Conservation (phyloP, 2,113 vertebrate genomes). For the Poeciliopsis retropinna region DNA sequence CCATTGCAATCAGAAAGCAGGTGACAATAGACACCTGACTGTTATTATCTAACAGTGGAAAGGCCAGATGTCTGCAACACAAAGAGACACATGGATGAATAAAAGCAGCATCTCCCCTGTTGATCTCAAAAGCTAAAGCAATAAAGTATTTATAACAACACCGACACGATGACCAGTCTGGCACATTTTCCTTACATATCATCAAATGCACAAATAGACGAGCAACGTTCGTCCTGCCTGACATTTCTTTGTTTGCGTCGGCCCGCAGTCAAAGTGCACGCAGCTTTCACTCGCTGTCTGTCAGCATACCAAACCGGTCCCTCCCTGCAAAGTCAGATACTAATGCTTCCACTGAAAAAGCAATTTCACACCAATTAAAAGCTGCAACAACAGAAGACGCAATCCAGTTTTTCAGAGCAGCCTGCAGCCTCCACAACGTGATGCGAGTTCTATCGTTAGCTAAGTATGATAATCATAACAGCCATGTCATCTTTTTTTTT, state of each 20-base stretch:
- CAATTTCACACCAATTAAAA: slow-evolving; percentile 82
- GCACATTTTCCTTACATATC: slow-evolving; percentile 42
- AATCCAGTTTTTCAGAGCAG: slow-evolving; percentile 35
- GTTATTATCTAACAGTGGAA: slow-evolving; percentile 11
- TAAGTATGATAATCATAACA: slow-evolving; percentile 49
- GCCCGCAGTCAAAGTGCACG: slow-evolving; percentile 32
- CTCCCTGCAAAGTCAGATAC: slow-evolving; percentile 56
- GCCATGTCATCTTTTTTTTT: background rate
- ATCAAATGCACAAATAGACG: slow-evolving; percentile 6
- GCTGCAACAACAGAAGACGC: slow-evolving; percentile 66
- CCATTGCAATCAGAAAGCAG: slow-evolving; percentile 5
- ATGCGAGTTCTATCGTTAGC: slow-evolving; percentile 64
- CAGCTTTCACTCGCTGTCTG: slow-evolving; percentile 48
- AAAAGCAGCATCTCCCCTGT: background rate
- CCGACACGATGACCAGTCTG: slow-evolving; percentile 1
- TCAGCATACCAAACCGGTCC: slow-evolving; percentile 69
- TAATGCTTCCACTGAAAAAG: slow-evolving; percentile 65
- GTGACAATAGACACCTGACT: background rate
- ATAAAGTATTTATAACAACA: slow-evolving; percentile 39
- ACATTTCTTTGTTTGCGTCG: slow-evolving; percentile 58
- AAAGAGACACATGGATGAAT: background rate
- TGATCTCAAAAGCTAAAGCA: slow-evolving; percentile 24
- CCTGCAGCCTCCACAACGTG: slow-evolving; percentile 56
- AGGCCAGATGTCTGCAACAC: slow-evolving; percentile 8
- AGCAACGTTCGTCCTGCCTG: slow-evolving; percentile 17